phyloP scores from a whole-genome alignment of 2,797 vertebrate genomes.

The Danionella dracula region DNA sequence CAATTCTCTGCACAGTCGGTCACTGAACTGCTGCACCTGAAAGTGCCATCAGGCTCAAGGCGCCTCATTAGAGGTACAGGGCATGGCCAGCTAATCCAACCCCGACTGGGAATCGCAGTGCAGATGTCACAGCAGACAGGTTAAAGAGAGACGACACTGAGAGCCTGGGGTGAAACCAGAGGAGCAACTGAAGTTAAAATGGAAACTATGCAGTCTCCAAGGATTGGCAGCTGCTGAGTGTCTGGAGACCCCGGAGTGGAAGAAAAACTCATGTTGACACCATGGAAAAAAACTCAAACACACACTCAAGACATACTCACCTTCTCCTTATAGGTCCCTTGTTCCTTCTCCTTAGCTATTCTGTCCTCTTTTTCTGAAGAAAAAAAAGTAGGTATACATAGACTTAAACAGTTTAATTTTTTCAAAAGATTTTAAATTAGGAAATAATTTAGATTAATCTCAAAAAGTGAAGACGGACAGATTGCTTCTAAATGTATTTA shows the following conservation, averaged over 20 bases:
- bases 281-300: neutral
- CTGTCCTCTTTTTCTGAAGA: conserved; percentile 88
- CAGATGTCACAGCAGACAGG: conserved; percentile 39
- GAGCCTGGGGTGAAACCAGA: conserved; percentile 24
- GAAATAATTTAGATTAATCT: too few species aligned
- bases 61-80: conserved; percentile 42
- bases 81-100: conserved; percentile 10
- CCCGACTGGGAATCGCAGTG: conserved; percentile 17
- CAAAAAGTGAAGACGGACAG: neutral
- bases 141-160: conserved; percentile 10
- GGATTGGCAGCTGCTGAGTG: conserved; percentile 28
- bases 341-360: conserved; percentile 90
- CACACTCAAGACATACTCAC: conserved; percentile 55
- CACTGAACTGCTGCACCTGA: conserved; percentile 16
- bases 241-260: conserved; percentile 1
- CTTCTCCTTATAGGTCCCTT: conserved; percentile 95
- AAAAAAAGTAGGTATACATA: conserved; percentile 9
- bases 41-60: conserved; percentile 32
- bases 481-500: neutral
- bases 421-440: too few species aligned
- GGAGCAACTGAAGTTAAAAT: conserved; percentile 13
- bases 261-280: neutral
- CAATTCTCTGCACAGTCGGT: conserved; percentile 18
- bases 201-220: conserved; percentile 24
- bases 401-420: neutral